Conservation (phyloP, 2,113 vertebrate genomes). For the Gymnobelideus leadbeateri region DNA sequence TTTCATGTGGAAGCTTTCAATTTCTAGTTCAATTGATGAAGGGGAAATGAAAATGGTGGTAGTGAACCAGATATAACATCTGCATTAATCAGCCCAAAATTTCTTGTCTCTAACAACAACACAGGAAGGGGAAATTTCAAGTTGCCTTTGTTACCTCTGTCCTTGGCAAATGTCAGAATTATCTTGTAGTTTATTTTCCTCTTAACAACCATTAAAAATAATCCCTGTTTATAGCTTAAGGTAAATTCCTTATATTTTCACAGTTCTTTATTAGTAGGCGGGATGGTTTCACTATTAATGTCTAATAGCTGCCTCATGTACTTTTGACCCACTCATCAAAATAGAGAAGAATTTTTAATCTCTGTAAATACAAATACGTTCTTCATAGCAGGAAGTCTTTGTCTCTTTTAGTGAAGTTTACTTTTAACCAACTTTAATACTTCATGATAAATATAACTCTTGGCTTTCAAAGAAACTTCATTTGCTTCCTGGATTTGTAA, state of each 20-base stretch:
- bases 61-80: neutral
- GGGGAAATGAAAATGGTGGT: neutral
- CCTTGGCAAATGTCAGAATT: neutral
- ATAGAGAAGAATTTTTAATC: neutral
- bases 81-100: neutral
- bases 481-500: conserved; percentile 30
- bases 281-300: neutral
- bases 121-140: conserved; percentile 2
- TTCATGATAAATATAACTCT: neutral
- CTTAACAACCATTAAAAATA: conserved; percentile 11
- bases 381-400: neutral
- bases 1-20: neutral
- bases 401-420: neutral
- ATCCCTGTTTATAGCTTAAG: conserved; percentile 22
- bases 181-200: neutral
- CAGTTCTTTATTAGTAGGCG: neutral
- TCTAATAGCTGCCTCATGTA: neutral
- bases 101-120: neutral
- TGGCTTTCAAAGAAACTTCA: conserved; percentile 16
- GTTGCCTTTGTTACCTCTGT: neutral
- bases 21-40: neutral
- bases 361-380: neutral
- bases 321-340: neutral
- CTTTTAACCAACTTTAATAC: neutral
- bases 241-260: neutral